Conservation (phyloP, 2,888 invertebrate genomes). For the Laspeyria flexula region DNA sequence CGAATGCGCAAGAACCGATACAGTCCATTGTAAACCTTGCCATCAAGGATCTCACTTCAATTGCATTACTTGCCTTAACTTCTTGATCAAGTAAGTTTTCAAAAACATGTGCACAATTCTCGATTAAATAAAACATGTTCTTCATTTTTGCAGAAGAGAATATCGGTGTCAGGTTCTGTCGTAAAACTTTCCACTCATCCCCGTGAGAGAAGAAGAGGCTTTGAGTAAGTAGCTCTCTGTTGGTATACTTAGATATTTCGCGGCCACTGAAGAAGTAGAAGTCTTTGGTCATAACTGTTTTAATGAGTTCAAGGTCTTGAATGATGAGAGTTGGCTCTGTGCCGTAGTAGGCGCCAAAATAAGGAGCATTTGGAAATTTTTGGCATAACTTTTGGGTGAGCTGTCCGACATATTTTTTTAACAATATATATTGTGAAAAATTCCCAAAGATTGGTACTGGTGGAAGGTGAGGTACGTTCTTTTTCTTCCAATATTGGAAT, state of each 20-base stretch:
- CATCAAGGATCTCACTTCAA: conserved; percentile 52
- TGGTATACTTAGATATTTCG: conserved; percentile 53
- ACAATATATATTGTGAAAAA: conserved; percentile 54
- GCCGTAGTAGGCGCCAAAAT: conserved; percentile 65
- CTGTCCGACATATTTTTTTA: conserved; percentile 46
- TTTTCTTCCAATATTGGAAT: conserved; percentile 61
- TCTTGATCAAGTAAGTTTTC: conserved; percentile 56
- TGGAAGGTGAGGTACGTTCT: conserved; percentile 51
- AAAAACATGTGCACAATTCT: conserved; percentile 50
- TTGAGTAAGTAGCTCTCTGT: conserved; percentile 53
- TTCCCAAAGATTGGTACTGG: conserved; percentile 65
- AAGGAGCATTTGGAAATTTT: conserved; percentile 56
- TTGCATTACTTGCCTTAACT: conserved; percentile 19
- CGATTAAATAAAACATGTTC: conserved; percentile 69
- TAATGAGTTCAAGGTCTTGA: conserved; percentile 63
- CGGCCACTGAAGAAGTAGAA: conserved; percentile 69
- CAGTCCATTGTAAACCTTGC: conserved; percentile 67
- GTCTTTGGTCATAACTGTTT: conserved; percentile 62
- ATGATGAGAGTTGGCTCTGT: conserved; percentile 67
- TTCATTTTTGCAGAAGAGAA: conserved; percentile 71
- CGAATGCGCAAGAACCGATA: conserved; percentile 63
- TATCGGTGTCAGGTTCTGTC: conserved; percentile 67
- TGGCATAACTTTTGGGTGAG: conserved; percentile 54
- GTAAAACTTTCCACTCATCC: conserved; percentile 65
- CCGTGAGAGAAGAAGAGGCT: conserved; percentile 63